phyloP scores from a whole-genome alignment of 1,140 invertebrate species.

The Aleiodes sp. region DNA sequence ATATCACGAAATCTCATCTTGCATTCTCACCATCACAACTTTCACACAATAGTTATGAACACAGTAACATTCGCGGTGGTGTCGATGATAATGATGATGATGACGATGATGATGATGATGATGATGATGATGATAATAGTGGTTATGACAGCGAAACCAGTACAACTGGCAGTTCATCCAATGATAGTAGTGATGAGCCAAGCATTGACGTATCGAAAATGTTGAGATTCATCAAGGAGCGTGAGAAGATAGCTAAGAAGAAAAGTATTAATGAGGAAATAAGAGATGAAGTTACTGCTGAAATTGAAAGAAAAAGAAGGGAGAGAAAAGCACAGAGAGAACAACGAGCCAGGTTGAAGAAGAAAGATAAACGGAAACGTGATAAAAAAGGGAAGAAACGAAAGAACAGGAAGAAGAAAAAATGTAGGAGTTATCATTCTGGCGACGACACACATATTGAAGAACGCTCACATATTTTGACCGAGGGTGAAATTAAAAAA shows the following conservation, averaged over 20 bases:
- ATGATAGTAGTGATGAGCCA: constrained; percentile 39
- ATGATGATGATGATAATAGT: not conserved
- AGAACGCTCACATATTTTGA: constrained; percentile 37
- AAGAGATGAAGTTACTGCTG: constrained; percentile 60
- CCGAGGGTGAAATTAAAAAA: constrained; percentile 58
- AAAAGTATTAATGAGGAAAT: constrained; percentile 59
- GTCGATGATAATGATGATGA: constrained; percentile 14
- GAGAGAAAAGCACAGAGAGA: constrained; percentile 50
- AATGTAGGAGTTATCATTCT: constrained; percentile 31
- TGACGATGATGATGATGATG: not conserved
- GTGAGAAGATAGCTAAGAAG: constrained; percentile 61
- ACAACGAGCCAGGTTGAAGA: constrained; percentile 46
- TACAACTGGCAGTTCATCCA: constrained; percentile 31
- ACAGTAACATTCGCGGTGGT: no score
- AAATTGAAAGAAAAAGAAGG: constrained; percentile 57
- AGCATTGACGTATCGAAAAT: constrained; percentile 50
- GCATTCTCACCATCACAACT: not conserved
- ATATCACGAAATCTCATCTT: not conserved
- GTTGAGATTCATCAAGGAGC: constrained; percentile 59
- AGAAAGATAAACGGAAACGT: constrained; percentile 25
- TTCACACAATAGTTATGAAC: constrained; percentile 12
- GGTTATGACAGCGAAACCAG: constrained; percentile 5
- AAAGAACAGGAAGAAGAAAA: constrained; percentile 46
- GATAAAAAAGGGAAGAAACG: constrained; percentile 39
- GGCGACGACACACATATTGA: not conserved